phyloP scores from a whole-genome alignment of 2,797 vertebrate species.

The Falco novaeseelandiae region DNA sequence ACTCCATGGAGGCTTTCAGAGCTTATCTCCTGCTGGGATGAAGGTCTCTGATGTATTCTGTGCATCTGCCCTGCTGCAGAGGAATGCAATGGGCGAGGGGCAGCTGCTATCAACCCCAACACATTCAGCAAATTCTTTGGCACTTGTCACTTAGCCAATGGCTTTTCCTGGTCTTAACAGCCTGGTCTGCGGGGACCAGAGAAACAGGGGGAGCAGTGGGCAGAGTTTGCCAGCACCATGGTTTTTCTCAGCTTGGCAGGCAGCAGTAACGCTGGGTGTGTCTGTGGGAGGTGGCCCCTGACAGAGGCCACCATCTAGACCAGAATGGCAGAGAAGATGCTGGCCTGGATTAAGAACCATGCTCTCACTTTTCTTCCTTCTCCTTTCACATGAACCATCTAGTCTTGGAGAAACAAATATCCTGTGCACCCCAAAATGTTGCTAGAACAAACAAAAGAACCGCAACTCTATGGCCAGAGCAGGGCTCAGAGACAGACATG shows the following conservation, averaged over 20 bases:
- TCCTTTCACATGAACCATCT: background rate
- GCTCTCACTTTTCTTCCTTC: background rate
- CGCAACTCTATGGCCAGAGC: background rate
- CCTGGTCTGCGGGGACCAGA: background rate
- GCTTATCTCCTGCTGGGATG: background rate
- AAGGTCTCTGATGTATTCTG: constrained; percentile 29
- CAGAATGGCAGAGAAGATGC: background rate
- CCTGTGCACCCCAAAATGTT: background rate
- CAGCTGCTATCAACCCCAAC: constrained; percentile 50
- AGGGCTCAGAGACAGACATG: background rate
- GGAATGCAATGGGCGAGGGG: constrained; percentile 45
- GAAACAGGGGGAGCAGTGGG: background rate
- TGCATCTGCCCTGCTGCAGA: background rate
- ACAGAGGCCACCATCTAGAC: background rate
- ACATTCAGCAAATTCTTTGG: constrained; percentile 75
- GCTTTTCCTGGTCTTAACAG: constrained; percentile 61
- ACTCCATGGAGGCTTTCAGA: background rate
- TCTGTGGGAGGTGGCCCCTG: background rate
- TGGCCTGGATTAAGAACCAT: background rate
- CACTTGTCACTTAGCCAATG: constrained; percentile 65
- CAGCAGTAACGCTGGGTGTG: constrained; percentile 12
- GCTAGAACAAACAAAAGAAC: background rate
- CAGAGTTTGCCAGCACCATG: constrained; percentile 39
- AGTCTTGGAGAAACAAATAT: background rate
- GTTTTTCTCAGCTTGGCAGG: constrained; percentile 60